Conservation (phyloP, 2,113 vertebrate species). For the Myanophis thanlyinensis region DNA sequence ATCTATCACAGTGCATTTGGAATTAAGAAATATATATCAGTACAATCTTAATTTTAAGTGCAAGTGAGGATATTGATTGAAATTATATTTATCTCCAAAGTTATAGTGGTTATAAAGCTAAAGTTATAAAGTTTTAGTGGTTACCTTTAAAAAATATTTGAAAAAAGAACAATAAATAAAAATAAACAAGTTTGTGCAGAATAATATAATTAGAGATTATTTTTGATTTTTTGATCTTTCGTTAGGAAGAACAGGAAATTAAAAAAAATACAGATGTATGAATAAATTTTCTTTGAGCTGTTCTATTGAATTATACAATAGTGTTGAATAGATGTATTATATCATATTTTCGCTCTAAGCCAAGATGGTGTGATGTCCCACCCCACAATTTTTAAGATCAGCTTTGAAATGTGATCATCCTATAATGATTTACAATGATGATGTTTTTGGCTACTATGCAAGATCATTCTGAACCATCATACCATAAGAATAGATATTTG, state of each 20-base stretch:
- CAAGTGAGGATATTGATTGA: neutral
- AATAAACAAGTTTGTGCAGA: neutral
- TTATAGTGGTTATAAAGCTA: too few relatives aligned
- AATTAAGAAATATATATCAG: neutral
- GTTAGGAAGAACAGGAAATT: neutral
- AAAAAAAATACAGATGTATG: neutral
- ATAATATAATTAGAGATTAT: neutral
- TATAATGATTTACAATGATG: neutral
- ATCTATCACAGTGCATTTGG: neutral
- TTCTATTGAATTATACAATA: neutral
- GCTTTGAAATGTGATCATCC: neutral
- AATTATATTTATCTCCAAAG: neutral
- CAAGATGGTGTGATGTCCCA: neutral
- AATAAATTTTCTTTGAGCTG: too few relatives aligned
- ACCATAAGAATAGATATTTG: neutral
- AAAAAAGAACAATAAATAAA: neutral
- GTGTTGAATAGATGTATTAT: neutral
- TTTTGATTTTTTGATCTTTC: too few relatives aligned
- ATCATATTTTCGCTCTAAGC: neutral
- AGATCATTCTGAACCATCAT: neutral
- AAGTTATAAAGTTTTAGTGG: too few relatives aligned
- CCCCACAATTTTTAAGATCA: neutral
- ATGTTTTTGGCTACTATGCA: neutral
- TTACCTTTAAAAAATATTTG: neutral
- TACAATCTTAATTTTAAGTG: neutral